These are phyloP conservation scores for Phylloscopus trochiloides DNA, from an alignment of 2,113 vertebrate genomes.

Conservation along the genomic window DNA sequence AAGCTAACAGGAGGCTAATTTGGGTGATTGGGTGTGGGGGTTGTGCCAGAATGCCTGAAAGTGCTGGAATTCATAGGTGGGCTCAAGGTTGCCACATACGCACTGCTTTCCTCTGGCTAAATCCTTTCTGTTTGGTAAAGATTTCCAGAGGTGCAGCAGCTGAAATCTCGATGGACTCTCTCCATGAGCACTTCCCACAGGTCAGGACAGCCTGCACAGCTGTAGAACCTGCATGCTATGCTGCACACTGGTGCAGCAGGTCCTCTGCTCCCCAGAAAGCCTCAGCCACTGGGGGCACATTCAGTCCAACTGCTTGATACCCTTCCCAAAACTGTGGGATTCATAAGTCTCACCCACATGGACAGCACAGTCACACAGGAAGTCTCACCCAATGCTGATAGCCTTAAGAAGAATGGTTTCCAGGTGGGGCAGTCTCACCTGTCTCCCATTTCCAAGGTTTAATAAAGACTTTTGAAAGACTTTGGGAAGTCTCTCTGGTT, in stretches of 20 bases:
- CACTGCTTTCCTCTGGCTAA: background rate
- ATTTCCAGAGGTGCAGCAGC: background rate
- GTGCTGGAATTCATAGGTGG: background rate
- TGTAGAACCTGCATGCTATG: background rate
- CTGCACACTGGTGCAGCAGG: background rate
- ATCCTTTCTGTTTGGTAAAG: background rate
- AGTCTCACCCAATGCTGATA: background rate
- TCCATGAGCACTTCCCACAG: background rate
- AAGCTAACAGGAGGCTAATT: background rate
- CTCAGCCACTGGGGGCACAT: fast-evolving
- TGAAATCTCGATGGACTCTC: fast-evolving
- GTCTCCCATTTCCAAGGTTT: background rate
- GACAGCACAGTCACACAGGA: background rate
- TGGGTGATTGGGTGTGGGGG: too few relatives aligned
- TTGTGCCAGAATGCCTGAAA: background rate
- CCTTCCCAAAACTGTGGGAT: background rate
- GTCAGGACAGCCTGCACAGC: background rate
- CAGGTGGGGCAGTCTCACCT: background rate
- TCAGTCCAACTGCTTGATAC: background rate
- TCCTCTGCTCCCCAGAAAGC: background rate
- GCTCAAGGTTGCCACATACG: background rate
- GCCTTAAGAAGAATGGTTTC: background rate
- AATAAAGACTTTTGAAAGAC: background rate
- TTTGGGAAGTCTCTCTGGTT: background rate
- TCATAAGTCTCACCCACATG: fast-evolving